phyloP scores from a whole-genome alignment of 1,140 invertebrate genomes.

The Trichonephila clavipes region DNA sequence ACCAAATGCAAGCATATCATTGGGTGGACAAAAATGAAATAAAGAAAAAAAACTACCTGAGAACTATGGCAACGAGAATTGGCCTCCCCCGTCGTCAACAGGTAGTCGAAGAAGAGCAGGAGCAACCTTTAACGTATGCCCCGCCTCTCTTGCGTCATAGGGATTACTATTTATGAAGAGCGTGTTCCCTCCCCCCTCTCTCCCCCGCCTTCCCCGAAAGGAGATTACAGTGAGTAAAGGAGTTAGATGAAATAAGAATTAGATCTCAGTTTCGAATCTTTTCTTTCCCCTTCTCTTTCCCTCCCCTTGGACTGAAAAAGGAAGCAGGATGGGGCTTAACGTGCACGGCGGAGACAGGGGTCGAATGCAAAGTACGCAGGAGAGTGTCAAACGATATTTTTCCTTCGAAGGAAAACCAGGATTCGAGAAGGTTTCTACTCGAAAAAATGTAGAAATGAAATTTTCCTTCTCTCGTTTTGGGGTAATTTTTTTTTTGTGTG shows the following conservation, averaged over 20 bases:
- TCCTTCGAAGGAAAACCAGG: too few species aligned
- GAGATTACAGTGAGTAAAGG: slow-evolving; percentile 58
- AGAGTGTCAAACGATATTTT: not conserved
- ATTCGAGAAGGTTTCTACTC: too few species aligned
- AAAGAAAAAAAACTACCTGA: not conserved
- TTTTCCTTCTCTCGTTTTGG: too few species aligned
- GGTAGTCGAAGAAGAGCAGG: slow-evolving; percentile 23
- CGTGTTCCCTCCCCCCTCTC: not conserved
- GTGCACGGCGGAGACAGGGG: not conserved
- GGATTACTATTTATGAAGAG: slow-evolving; percentile 71
- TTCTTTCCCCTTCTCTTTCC: slow-evolving; percentile 6
- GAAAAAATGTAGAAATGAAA: too few species aligned
- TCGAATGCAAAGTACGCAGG: not conserved
- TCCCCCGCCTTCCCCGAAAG: not conserved
- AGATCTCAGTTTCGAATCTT: slow-evolving; percentile 71
- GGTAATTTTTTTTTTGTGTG: too few species aligned
- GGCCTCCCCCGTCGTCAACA: slow-evolving; percentile 31
- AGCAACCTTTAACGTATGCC: slow-evolving; percentile 65
- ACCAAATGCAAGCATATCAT: not conserved
- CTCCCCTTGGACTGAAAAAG: not conserved
- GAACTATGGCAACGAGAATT: slow-evolving; percentile 43
- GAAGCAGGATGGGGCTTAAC: slow-evolving; percentile 25
- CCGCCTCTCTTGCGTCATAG: slow-evolving; percentile 55
- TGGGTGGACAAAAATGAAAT: not conserved
- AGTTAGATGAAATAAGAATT: slow-evolving; percentile 73